Conservation (phyloP, 2,888 invertebrate species). For the Germaria angustata region DNA sequence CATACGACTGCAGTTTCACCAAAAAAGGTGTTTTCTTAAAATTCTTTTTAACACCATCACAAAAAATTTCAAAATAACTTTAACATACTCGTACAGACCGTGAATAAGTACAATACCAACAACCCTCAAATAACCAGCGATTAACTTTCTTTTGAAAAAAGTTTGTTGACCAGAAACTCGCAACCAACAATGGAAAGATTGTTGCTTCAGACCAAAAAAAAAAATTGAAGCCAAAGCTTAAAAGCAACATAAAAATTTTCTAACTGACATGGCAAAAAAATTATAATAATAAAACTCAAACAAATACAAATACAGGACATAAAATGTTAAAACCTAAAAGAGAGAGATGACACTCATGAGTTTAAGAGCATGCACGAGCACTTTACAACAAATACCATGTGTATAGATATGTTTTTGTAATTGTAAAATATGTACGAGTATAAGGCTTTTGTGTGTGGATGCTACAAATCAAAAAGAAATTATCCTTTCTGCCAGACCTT, state of each 20-base stretch:
- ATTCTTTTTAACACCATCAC: slow-evolving; percentile 10
- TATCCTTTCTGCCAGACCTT: slow-evolving; percentile 67
- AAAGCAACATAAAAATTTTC: slow-evolving; percentile 62
- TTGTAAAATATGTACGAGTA: slow-evolving; percentile 5
- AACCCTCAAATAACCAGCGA: slow-evolving; percentile 58
- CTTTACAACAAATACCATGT: background rate
- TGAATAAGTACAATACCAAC: background rate
- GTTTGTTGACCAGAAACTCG: slow-evolving; percentile 61
- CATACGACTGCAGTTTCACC: background rate
- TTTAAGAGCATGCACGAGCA: background rate
- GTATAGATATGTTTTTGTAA: slow-evolving; percentile 4
- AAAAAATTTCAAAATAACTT: slow-evolving; percentile 34
- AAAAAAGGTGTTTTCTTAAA: slow-evolving; percentile 52
- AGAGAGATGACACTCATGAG: slow-evolving; percentile 54
- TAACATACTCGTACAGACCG: too few relatives aligned
- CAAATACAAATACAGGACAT: slow-evolving; percentile 17
- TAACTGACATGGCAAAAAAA: slow-evolving; percentile 34
- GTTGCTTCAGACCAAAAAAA: slow-evolving; percentile 11
- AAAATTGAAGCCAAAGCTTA: slow-evolving; percentile 22
- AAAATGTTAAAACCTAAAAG: slow-evolving; percentile 15
- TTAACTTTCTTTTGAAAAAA: slow-evolving; percentile 62
- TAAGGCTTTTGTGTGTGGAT: slow-evolving; percentile 32
- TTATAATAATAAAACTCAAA: background rate
- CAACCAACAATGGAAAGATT: slow-evolving; percentile 40
- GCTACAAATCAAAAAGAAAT: slow-evolving; percentile 73